Percentiles rank a stretch among this genome's conserved stretches.
phyloP scores from a whole-genome alignment of 2,113 vertebrate species.

The Siniperca knerii region DNA sequence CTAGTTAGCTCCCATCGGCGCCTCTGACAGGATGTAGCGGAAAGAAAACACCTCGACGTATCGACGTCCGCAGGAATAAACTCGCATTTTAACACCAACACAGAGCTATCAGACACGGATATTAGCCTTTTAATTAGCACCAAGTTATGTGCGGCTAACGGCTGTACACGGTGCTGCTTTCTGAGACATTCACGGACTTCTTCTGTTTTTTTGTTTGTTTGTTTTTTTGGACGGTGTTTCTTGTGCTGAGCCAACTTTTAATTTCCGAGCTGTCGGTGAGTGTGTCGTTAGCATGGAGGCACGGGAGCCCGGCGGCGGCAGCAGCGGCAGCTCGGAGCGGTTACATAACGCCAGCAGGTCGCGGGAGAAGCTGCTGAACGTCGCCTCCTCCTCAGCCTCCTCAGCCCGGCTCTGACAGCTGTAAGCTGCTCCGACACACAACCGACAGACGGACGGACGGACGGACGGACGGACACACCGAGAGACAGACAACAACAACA shows the following conservation, averaged over 20 bases:
- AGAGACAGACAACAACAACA: background rate
- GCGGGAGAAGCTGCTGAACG: slow-evolving; percentile 59
- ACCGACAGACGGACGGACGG: background rate
- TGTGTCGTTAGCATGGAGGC: slow-evolving; percentile 76
- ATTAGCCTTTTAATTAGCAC: background rate
- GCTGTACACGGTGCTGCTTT: background rate
- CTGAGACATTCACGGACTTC: background rate
- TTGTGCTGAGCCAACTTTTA: background rate
- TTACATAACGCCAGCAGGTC: slow-evolving; percentile 79
- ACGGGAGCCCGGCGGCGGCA: slow-evolving; percentile 65
- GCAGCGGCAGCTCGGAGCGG: slow-evolving; percentile 60
- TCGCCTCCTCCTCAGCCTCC: slow-evolving; percentile 18
- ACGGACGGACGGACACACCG: background rate
- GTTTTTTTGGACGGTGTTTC: background rate
- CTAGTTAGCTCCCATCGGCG: no score
- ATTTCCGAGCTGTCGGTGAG: background rate
- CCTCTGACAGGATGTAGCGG: background rate
- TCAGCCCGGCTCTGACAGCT: slow-evolving; percentile 66
- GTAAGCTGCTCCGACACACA: background rate
- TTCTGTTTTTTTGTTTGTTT: background rate
- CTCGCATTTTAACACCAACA: no score
- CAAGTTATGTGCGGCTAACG: background rate
- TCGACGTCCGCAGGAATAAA: no score
- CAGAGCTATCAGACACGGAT: background rate
- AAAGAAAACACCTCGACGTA: background rate